Evolutionary conservation across 1,140 invertebrate genomes (phyloP), one percentile per base, ranked within the genome.

Genomic region (Heliconius hermathena): DNA sequence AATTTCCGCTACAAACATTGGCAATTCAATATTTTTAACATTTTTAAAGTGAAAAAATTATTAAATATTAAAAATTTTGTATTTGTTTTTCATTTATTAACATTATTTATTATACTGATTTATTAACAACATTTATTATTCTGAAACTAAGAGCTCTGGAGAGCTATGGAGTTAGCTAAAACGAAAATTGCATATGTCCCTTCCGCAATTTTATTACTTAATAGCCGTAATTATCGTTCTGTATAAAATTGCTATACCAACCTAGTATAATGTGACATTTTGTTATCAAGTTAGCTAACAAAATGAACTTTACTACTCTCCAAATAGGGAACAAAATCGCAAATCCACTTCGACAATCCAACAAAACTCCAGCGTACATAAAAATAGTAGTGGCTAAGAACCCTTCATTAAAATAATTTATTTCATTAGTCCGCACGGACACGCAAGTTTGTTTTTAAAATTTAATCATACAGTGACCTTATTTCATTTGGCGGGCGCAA

Each of bases 331-430:
- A 16, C 20, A 76, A 13, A 74, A 76, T 80, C 6, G 71, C 20
- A 57, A 71, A 70, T 41, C 18, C 9, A 9, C 36, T 26, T 20
- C n/a, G 3, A 16, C 66, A 70, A 80, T 76, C 78, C 49, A 78
- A 71, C 60, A 82, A 82, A 80, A 76, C 76, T 76, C 78, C 71
- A 77, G 76, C 78, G 70, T 78, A 80, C 76, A 84, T 82, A 84
- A 82, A 84, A 83, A 79, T 82, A 84, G 82, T 84, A 60, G 78
- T 38, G 71, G 82, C 79, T 83, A 80, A 81, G 77, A 76, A 81
- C 83, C 84, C 80, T 85, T 84, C 81, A 84, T 85, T 85, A 85
- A 81, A 85, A 85, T 84, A 84, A 84, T 85, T 84, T 80, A 84
- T 85, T 84, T 85, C 83, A 85, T 85, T 85, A 85, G 80, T 79